Conservation (phyloP, 2,797 vertebrate genomes). For the Scomberomorus guttatus region DNA sequence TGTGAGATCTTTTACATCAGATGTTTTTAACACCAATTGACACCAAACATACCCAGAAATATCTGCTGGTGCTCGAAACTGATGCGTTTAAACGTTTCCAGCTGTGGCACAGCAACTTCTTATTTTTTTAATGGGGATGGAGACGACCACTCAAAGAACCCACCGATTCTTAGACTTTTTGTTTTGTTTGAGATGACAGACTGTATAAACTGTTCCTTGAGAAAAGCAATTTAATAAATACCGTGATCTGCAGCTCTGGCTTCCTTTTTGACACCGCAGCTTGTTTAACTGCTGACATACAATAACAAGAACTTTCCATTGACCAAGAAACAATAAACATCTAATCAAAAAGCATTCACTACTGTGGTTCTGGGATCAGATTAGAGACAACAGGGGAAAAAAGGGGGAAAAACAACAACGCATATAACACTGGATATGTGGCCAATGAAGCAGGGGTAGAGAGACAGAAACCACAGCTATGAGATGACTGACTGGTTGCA, state of each 20-base stretch:
- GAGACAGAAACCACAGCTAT: constrained; percentile 37
- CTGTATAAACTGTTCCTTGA: constrained; percentile 20
- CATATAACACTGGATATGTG: not conserved
- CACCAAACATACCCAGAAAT: not conserved
- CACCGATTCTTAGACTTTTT: not conserved
- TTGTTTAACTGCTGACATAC: constrained; percentile 49
- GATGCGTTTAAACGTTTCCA: not conserved
- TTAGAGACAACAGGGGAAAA: constrained; percentile 26
- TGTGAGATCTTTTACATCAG: not conserved
- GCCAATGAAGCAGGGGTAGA: constrained; percentile 32
- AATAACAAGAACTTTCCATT: constrained; percentile 63
- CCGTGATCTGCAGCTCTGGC: constrained; percentile 6
- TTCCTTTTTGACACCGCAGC: constrained; percentile 22
- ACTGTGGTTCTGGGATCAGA: constrained; percentile 4
- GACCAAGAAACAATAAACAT: constrained; percentile 65
- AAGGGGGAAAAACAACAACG: constrained; percentile 33
- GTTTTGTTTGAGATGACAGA: constrained; percentile 8
- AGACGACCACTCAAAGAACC: not conserved
- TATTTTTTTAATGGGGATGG: not conserved
- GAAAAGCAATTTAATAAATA: constrained; percentile 36
- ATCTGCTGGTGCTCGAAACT: not conserved
- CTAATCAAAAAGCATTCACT: constrained; percentile 21
- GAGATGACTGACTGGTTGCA: constrained; percentile 24
- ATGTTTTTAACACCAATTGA: not conserved
- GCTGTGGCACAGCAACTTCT: not conserved